A percentile compares a stretch with the other conserved stretches of the same genome.
Evolutionary conservation across 2,888 invertebrate species (phyloP).

Genomic region (Isotomurus palustris): DNA sequence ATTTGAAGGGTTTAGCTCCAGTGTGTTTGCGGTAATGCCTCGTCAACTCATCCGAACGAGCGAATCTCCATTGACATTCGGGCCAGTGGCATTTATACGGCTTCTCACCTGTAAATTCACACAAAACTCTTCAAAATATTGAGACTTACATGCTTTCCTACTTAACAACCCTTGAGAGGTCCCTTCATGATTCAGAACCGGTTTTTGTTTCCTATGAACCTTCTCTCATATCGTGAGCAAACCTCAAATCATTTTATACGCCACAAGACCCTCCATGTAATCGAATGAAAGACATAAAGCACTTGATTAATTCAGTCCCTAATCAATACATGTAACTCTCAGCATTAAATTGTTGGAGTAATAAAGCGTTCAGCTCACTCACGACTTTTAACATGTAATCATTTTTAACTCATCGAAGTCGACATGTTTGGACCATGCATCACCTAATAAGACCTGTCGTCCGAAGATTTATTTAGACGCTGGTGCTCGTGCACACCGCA

Average conservation of each 20-base stretch:
- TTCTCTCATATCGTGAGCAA: no score
- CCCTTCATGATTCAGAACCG: no score
- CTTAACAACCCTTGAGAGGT: background rate
- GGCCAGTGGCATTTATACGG: constrained; percentile 58
- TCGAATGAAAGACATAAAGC: background rate
- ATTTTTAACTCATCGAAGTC: constrained; percentile 16
- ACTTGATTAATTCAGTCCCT: background rate
- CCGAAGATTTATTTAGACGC: no score
- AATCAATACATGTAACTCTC: background rate
- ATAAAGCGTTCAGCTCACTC: constrained; percentile 24
- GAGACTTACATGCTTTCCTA: no score
- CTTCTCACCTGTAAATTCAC: no score
- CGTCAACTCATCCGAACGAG: constrained; percentile 58
- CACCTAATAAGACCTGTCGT: background rate
- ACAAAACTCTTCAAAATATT: no score
- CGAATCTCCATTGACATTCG: constrained; percentile 58
- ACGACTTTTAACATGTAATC: constrained; percentile 27
- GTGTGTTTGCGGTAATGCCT: constrained; percentile 59
- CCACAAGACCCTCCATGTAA: no score
- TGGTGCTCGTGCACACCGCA: no score
- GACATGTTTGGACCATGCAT: constrained; percentile 1
- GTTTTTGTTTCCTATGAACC: no score
- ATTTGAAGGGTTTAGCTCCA: constrained; percentile 59
- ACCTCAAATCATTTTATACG: no score
- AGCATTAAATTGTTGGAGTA: constrained; percentile 15